These are phyloP conservation scores for Amphiprion percula DNA, from an alignment of 2,113 vertebrate genomes.

Conservation along the genomic window DNA sequence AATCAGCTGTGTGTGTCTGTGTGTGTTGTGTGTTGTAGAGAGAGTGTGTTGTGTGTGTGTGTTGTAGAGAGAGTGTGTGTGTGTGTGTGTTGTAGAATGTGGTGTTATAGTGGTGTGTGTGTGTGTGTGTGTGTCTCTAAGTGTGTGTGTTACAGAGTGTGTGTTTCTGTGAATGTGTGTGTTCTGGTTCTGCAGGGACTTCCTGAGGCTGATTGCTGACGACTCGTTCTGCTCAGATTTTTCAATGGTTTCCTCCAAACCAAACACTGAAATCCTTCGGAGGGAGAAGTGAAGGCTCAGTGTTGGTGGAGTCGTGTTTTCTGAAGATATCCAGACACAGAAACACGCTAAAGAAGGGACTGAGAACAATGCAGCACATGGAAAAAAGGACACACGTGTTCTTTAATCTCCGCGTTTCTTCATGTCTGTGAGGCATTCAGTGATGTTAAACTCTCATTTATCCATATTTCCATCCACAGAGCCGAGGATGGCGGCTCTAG, in stretches of 20 bases:
- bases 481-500: no score
- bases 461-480: no score
- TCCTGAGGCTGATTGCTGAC: conserved; percentile 75
- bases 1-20: conserved; percentile 53
- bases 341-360: conserved; percentile 74
- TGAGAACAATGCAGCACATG: conserved; percentile 82
- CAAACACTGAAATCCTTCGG: conserved; percentile 64
- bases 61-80: background rate
- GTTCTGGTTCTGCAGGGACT: conserved; percentile 57
- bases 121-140: conserved; percentile 33
- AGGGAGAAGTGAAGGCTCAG: conserved; percentile 35
- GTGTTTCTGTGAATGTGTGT: conserved; percentile 28
- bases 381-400: conserved; percentile 53
- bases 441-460: no score
- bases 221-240: conserved; percentile 75
- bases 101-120: conserved; percentile 13
- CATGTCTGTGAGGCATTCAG: no score
- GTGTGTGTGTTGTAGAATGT: conserved; percentile 10
- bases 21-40: background rate
- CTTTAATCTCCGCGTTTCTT: background rate
- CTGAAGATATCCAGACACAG: conserved; percentile 81
- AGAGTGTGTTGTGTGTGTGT: background rate
- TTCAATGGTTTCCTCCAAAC: conserved; percentile 76
- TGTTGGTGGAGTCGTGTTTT: conserved; percentile 54
- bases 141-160: conserved; percentile 3